Base-by-base conservation (phyloP, 2,113 vertebrate genomes). In the Coptodon rendalli region DNA sequence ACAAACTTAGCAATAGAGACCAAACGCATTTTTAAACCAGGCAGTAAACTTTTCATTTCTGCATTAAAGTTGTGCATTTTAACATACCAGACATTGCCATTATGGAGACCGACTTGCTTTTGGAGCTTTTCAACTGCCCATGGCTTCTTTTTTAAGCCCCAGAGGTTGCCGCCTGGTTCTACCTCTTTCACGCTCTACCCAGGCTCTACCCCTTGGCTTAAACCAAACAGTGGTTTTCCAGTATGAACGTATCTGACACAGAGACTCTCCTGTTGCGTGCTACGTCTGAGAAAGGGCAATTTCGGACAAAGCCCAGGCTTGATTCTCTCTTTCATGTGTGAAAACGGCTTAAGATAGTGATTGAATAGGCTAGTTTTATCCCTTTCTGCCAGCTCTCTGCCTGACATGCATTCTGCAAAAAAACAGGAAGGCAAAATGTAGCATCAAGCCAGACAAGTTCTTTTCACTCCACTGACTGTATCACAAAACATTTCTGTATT, bases 401-500 rank as follows among this genome's bases (percentile, higher is more conserved):
- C 79, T 86, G 84, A 86, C 40, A 59, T 36, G 5, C 24, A 59
- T 45, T 54, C 50, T 40, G 56, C 14, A 16, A 85, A 82, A 56
- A 76, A 34, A 9, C n/a, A n/a, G 9, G 9, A 34, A 19, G 34
- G 7, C 9, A 80, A 82, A 68, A 50, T 29, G 45, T 66, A 54
- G 31, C 13, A 83, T 66, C 36, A 22, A 85, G 56, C 12, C 17
- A 84, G 61, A 76, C 29, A 78, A 31, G 38, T 52, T 40, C 27
- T 17, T 79, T 78, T 90, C 79, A 61, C 82, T 91, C 63, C 24
- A 56, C 29, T 76, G 81, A 87, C 61, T 87, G 63, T 61, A 82
- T 85, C 89, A 80, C 48, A 90, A 92, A 94, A 84, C 81, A 85
- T 86, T 82, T 85, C 27, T 59, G 8, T 73, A 48, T 91, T 89